Base-by-base conservation (phyloP, 2,888 invertebrate species). In the Acleris literana region DNA sequence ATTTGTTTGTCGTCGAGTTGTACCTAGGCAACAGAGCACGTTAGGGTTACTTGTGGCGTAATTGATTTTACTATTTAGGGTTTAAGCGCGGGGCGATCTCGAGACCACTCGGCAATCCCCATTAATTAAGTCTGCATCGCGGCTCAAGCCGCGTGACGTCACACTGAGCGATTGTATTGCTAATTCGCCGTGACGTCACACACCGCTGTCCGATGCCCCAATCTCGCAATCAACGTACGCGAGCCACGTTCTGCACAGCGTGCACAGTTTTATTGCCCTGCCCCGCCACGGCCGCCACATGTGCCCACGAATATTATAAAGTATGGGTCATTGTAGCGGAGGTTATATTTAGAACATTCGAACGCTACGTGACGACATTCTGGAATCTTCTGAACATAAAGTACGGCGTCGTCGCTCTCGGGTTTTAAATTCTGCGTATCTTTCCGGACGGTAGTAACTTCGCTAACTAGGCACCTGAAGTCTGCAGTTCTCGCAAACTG, bases 111-210 rank as follows among this genome's bases (percentile, higher is more conserved):
- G 76, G 81, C 76, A 76, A 82, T 84, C 84, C 82, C 82, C 79
- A 85, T 85, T 83, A 84, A 83, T 88, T 89, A 85, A 85, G 83
- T 82, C 74, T 79, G 74, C 75, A 75, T 78, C 76, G 75, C 72
- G 74, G 78, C 76, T 80, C 76, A 76, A 78, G 71, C 70, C 73
- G 70, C 77, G 76, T 76, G 79, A 77, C 81, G 84, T 83, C 84
- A 79, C 79, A 74, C 80, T 84, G 88, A 90, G 82, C 84, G 87
- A 91, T 91, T 89, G 86, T 87, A 80, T 80, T 82, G 80, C 84
- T 88, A 88, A 90, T 88, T 83, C 75, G 65, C 63, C 61, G 68
- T 76, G 70, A 71, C 68, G 69, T 58, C 66, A 62, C 62, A 57
- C 55, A 61, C 61, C 61, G 51, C 51, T 56, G 51, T 62, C 52